These are phyloP conservation scores for Stomorhina lunata DNA, from an alignment of 2,888 invertebrate species.

Conservation along the genomic window DNA sequence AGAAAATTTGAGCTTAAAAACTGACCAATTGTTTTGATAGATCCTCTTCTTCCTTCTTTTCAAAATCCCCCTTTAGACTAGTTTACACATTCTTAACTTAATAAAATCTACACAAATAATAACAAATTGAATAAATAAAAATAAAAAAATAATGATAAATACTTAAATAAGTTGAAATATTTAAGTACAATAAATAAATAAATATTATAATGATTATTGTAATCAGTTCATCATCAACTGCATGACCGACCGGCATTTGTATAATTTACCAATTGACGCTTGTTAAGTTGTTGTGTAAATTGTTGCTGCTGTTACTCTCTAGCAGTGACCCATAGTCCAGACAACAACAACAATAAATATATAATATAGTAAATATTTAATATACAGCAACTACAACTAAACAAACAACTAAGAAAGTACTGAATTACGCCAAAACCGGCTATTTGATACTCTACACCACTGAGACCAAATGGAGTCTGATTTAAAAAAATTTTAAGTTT, in stretches of 20 bases:
- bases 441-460: too few species aligned
- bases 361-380: neutral
- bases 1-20: too few species aligned
- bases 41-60: neutral
- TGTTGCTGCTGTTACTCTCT: slow-evolving; percentile 7
- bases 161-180: neutral
- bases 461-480: too few species aligned
- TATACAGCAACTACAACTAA: slow-evolving; percentile 1
- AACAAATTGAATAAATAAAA: slow-evolving; percentile 45
- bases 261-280: slow-evolving; percentile 67
- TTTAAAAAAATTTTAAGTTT: too few species aligned
- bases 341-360: slow-evolving; percentile 22
- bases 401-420: neutral
- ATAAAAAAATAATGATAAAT: slow-evolving; percentile 1
- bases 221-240: slow-evolving; percentile 33
- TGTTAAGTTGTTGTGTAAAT: slow-evolving; percentile 48
- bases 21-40: neutral
- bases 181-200: neutral
- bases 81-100: slow-evolving; percentile 21
- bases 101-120: slow-evolving; percentile 10
- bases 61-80: neutral
- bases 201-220: slow-evolving; percentile 7
- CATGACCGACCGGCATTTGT: slow-evolving; percentile 57
- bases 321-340: slow-evolving; percentile 66
- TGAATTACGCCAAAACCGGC: too few species aligned